Base-by-base conservation (phyloP, 2,797 vertebrate genomes). In the Eremophila alpestris region DNA sequence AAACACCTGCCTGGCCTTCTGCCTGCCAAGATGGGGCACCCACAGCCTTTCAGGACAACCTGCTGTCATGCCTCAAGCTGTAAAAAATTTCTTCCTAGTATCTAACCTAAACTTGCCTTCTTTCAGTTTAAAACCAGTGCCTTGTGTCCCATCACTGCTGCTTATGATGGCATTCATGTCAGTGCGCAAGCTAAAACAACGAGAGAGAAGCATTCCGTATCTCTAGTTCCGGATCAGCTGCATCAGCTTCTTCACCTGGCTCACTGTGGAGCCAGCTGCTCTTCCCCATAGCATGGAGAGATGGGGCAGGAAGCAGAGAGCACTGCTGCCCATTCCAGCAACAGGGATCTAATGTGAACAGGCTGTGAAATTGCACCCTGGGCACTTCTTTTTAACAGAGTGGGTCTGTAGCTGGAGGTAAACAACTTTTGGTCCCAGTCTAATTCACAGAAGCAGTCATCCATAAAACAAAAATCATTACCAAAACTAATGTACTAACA, bases 231-330 rank as follows among this genome's bases (percentile, higher is more conserved):
- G 13, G 4, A 32, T 21, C 34, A 75, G 26, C 20, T 43, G 29
- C 17, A 62, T 69, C 40, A 17, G 26, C 13, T 59, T 63, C 45
- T 52, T n/a, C 8, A 67, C 27, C 36, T 17, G 14, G 27, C 30
- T 69, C 46, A 29, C 29, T 14, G 13, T 0, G 2, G 43, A 49
- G 11, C 20, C 32, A 38, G 17, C 10, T 32, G 27, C 40, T 30
- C 9, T 18, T 63, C 46, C 2, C 0, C 7, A 58, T 0, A 2
- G 10, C 55, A 22, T 13, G 54, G 21, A 87, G 7, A 5, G 11
- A 54, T 1, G 2, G 24, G 30, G 24, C 26, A 65, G 64, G 43
- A 73, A 58, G 62, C 9, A 36, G 29, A 80, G 13, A 49, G 24
- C 18, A 18, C 5, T 4, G 12, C 38, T 58, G 13, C 11, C 29